Percentiles rank a stretch among this genome's conserved stretches.
phyloP scores from a whole-genome alignment of 2,113 vertebrate genomes.

The Azemiops feae region DNA sequence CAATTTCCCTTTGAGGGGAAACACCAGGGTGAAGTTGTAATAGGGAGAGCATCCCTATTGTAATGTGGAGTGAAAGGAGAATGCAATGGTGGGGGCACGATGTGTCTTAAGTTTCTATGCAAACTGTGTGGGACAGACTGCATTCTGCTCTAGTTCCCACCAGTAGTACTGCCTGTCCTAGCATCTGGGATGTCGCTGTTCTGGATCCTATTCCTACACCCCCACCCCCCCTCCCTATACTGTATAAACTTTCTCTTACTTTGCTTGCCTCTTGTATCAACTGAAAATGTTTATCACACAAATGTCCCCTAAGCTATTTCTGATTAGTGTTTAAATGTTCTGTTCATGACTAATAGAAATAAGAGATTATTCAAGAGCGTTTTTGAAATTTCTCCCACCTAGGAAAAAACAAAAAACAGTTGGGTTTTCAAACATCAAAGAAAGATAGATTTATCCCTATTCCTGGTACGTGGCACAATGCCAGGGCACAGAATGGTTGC shows the following conservation, averaged over 20 bases:
- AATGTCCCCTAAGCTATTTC: neutral
- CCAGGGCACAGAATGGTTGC: neutral
- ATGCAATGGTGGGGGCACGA: neutral
- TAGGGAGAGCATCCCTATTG: neutral
- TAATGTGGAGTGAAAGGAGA: slow-evolving; percentile 4
- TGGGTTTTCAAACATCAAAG: neutral
- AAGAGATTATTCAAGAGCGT: neutral
- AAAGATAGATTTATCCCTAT: neutral
- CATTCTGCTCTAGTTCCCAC: neutral
- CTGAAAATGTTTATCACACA: neutral
- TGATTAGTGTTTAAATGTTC: neutral
- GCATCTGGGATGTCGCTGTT: neutral
- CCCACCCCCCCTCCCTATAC: neutral
- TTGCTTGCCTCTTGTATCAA: neutral
- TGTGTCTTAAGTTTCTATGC: slow-evolving; percentile 25
- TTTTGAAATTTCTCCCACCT: neutral
- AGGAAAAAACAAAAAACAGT: neutral
- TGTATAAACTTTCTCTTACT: neutral
- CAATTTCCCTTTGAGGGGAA: slow-evolving; percentile 2
- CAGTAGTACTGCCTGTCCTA: neutral
- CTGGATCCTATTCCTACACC: neutral
- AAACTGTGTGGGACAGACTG: slow-evolving; percentile 5
- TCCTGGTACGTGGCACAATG: neutral
- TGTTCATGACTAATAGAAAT: neutral
- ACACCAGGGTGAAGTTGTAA: neutral